Percentiles rank a stretch among this genome's conserved stretches.
These are phyloP conservation scores for Macropodus opercularis DNA, from an alignment of 2,797 vertebrate species.

Conservation along the genomic window DNA sequence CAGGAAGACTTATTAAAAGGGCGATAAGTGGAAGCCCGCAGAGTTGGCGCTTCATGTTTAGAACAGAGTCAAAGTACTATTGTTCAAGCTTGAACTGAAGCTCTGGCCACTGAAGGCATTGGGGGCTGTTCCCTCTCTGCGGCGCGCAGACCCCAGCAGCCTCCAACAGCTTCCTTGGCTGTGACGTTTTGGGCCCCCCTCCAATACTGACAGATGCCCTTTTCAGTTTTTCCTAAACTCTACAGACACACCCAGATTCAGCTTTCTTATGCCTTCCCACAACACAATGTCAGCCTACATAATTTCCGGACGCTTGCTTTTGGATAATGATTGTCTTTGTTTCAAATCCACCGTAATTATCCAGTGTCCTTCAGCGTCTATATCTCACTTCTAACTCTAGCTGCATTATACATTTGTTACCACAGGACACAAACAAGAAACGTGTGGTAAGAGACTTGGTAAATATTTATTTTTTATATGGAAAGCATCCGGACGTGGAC, in stretches of 20 bases:
- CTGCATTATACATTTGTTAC: background rate
- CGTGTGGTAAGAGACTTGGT: background rate
- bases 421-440: background rate
- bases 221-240: background rate
- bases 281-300: constrained; percentile 14
- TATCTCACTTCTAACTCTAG: background rate
- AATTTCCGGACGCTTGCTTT: constrained; percentile 6
- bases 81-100: constrained; percentile 21
- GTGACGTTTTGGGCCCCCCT: constrained; percentile 64
- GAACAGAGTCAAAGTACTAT: background rate
- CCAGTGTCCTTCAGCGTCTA: background rate
- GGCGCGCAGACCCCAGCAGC: constrained; percentile 5
- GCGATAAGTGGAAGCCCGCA: constrained; percentile 33
- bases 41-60: constrained; percentile 58
- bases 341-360: constrained; percentile 8
- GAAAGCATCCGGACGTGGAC: background rate
- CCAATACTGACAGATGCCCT: constrained; percentile 38
- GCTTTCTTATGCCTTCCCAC: background rate
- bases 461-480: background rate
- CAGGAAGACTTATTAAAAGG: constrained; percentile 55
- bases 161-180: constrained; percentile 43
- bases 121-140: constrained; percentile 17
- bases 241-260: background rate
- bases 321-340: constrained; percentile 30
- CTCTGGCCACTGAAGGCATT: constrained; percentile 13